phyloP scores from a whole-genome alignment of 2,888 invertebrate species.

The Caenorhabditis sp. region DNA sequence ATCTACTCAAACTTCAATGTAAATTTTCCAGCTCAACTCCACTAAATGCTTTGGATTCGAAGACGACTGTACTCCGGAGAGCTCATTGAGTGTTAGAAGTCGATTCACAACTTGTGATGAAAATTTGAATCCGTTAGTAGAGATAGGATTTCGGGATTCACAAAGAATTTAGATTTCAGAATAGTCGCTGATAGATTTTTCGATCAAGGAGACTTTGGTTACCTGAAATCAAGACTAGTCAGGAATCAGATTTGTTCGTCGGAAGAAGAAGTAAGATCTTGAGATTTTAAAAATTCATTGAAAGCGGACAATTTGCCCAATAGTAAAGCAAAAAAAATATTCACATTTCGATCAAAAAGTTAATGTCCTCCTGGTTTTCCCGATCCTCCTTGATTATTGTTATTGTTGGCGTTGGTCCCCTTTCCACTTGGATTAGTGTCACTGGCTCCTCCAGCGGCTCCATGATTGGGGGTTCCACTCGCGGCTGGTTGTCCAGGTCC shows the following conservation, averaged over 20 bases:
- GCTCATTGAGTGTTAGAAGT: conserved; percentile 4
- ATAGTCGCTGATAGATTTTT: conserved; percentile 25
- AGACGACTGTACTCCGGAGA: conserved; percentile 12
- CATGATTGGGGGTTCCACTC: neutral
- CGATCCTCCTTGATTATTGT: neutral
- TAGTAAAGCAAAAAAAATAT: neutral
- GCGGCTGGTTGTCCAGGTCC: neutral
- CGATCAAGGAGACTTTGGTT: conserved; percentile 63
- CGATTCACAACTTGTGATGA: conserved; percentile 46
- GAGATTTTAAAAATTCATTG: neutral
- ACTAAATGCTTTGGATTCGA: conserved; percentile 61
- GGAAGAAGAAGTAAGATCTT: conserved; percentile 13
- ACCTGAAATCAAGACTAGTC: conserved; percentile 31
- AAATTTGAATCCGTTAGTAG: conserved; percentile 40
- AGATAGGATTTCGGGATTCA: neutral
- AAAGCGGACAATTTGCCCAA: neutral
- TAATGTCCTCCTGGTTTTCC: conserved; percentile 5
- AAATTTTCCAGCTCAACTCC: conserved; percentile 21
- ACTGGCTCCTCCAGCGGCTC: neutral
- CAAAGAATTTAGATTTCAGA: conserved; percentile 27
- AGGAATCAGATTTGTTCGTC: conserved; percentile 55
- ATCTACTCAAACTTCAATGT: neutral
- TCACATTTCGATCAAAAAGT: too few relatives aligned
- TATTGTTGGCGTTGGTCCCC: neutral
- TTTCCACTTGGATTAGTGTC: neutral